phyloP scores from a whole-genome alignment of 2,888 invertebrate genomes.

The Clusia tigrina region DNA sequence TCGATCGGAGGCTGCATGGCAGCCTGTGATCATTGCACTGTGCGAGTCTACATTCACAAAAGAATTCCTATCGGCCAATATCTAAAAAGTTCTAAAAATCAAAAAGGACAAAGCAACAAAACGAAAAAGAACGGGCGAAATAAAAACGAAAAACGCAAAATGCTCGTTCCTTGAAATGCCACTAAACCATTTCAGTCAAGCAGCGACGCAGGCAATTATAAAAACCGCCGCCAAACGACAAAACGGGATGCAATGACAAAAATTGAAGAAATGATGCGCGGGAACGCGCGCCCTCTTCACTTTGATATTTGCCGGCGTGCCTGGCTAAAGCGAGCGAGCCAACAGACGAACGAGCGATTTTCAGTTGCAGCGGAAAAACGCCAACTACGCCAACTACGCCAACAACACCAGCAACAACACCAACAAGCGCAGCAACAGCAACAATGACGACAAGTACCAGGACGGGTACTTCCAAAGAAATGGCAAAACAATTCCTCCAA shows the following conservation, averaged over 20 bases:
- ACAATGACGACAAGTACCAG: background rate
- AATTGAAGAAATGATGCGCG: slow-evolving; percentile 5
- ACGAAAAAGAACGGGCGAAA: background rate
- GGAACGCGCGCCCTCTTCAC: slow-evolving; percentile 5
- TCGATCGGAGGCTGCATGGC: too few species aligned
- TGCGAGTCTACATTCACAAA: background rate
- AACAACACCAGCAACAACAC: background rate
- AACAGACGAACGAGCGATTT: background rate
- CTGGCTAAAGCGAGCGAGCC: too few species aligned
- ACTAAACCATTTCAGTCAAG: background rate
- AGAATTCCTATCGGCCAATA: background rate
- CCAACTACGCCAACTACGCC: background rate
- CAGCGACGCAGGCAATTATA: slow-evolving; percentile 2
- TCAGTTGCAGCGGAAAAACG: background rate
- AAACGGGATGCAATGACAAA: slow-evolving; percentile 8
- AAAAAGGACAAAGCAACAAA: background rate
- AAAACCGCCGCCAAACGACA: slow-evolving; percentile 5
- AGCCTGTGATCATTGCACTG: too few species aligned
- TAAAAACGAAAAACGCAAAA: background rate
- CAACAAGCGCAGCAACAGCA: slow-evolving; percentile 1
- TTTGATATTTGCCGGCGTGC: background rate
- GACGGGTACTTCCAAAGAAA: slow-evolving; percentile 4
- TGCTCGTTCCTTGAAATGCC: background rate
- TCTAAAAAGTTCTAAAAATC: background rate
- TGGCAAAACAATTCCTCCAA: slow-evolving; percentile 1